phyloP scores from a whole-genome alignment of 2,797 vertebrate genomes.

The Danionella dracula region DNA sequence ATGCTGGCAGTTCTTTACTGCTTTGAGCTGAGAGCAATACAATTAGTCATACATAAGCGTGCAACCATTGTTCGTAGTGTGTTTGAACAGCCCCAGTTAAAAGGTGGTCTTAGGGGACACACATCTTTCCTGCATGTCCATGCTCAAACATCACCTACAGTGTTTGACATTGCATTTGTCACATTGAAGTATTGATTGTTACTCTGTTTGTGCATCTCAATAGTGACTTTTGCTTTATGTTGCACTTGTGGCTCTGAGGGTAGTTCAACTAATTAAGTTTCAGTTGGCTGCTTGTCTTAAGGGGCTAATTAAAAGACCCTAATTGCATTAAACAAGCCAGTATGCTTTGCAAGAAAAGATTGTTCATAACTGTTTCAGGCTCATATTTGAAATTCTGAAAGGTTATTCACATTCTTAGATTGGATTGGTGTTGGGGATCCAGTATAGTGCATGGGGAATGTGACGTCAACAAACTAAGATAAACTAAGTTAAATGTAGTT shows the following conservation, averaged over 20 bases:
- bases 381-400: not conserved
- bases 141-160: conserved; percentile 2
- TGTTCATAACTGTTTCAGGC: conserved; percentile 3
- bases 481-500: too few species aligned
- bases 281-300: conserved; percentile 36
- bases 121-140: not conserved
- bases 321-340: conserved; percentile 36
- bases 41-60: conserved; percentile 14
- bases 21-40: conserved; percentile 12
- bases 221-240: conserved; percentile 21
- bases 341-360: not conserved
- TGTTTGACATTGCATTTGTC: not conserved
- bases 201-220: not conserved
- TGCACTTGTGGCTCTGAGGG: conserved; percentile 15
- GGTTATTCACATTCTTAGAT: too few species aligned
- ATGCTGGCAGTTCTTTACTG: conserved; percentile 17
- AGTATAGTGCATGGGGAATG: too few species aligned
- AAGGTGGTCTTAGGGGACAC: conserved; percentile 9
- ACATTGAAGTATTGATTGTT: conserved; percentile 24
- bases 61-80: conserved; percentile 19
- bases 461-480: too few species aligned
- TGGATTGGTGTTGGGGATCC: too few species aligned
- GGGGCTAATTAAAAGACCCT: conserved; percentile 44
- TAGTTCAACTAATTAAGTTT: conserved; percentile 33
- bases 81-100: conserved; percentile 19